A percentile compares a stretch with the other conserved stretches of the same genome.
phyloP scores from a whole-genome alignment of 2,888 invertebrate species.

The Dasypogon diadema region DNA sequence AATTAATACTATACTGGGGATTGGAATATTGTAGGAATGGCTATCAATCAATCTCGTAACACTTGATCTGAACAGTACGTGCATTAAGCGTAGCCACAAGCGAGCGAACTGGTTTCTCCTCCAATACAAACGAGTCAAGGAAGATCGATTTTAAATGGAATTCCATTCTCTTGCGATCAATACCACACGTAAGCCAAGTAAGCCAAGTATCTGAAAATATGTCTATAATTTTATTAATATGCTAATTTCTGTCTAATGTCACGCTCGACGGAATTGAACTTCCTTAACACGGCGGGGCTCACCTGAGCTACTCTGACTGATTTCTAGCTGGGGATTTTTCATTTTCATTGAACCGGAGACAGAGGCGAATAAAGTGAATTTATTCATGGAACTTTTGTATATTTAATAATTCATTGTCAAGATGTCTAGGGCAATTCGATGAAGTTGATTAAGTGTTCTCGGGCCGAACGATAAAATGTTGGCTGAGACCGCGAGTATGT shows the following conservation, averaged over 20 bases:
- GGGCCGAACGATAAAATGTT: constrained; percentile 33
- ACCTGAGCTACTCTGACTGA: neutral
- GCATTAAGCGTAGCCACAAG: constrained; percentile 1
- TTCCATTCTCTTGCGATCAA: constrained; percentile 17
- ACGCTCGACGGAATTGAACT: neutral
- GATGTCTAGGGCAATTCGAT: constrained; percentile 45
- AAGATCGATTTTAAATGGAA: constrained; percentile 17
- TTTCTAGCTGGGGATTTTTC: neutral
- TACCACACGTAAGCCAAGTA: constrained; percentile 14
- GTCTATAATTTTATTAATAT: constrained; percentile 36
- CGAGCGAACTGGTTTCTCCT: constrained; percentile 1
- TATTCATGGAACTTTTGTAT: constrained; percentile 46
- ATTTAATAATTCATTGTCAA: constrained; percentile 52
- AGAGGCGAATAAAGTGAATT: constrained; percentile 35
- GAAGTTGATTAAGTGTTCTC: constrained; percentile 49
- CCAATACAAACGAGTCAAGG: neutral
- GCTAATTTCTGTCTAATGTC: constrained; percentile 17
- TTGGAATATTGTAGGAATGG: neutral
- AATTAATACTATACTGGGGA: neutral
- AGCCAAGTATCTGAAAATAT: constrained; percentile 12
- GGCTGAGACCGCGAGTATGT: constrained; percentile 42
- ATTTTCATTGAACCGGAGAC: neutral
- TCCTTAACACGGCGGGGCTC: neutral
- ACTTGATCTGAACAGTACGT: neutral
- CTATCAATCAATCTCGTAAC: constrained; percentile 17